Evolutionary conservation across 2,113 vertebrate genomes (phyloP).

Genomic region (Charina bottae): DNA sequence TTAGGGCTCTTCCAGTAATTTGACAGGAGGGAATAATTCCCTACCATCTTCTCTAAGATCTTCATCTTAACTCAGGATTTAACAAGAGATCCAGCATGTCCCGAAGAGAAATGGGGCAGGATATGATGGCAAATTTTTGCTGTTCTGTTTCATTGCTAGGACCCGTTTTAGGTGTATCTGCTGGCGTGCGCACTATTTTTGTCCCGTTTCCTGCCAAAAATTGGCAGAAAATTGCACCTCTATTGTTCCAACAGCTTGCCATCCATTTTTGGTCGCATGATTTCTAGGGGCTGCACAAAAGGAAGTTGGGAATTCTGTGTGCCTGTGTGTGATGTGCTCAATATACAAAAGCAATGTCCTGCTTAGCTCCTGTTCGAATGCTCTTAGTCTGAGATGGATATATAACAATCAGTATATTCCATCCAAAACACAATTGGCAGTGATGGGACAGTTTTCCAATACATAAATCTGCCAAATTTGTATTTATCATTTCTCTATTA

Average conservation of each 20-base stretch:
- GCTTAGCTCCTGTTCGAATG: background rate
- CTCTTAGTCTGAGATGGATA: background rate
- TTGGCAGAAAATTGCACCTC: background rate
- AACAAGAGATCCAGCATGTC: constrained; percentile 45
- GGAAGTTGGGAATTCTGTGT: background rate
- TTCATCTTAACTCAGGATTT: constrained; percentile 53
- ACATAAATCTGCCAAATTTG: background rate
- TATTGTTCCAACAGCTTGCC: background rate
- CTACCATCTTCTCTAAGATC: constrained; percentile 67
- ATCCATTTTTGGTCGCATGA: background rate
- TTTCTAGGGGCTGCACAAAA: background rate
- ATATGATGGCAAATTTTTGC: background rate
- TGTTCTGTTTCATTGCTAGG: background rate
- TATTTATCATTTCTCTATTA: background rate
- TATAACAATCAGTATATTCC: background rate
- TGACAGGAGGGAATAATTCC: constrained; percentile 56
- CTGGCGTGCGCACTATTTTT: background rate
- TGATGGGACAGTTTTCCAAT: background rate
- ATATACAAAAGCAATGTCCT: background rate
- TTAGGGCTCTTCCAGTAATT: constrained; percentile 69
- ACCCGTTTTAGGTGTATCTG: background rate
- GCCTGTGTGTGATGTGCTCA: background rate
- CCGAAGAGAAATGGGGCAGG: constrained; percentile 36
- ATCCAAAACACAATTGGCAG: background rate
- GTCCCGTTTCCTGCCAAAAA: background rate